A percentile compares a stretch with the other conserved stretches of the same genome.
phyloP scores from a whole-genome alignment of 2,888 invertebrate species.

The Eudemis profundana region DNA sequence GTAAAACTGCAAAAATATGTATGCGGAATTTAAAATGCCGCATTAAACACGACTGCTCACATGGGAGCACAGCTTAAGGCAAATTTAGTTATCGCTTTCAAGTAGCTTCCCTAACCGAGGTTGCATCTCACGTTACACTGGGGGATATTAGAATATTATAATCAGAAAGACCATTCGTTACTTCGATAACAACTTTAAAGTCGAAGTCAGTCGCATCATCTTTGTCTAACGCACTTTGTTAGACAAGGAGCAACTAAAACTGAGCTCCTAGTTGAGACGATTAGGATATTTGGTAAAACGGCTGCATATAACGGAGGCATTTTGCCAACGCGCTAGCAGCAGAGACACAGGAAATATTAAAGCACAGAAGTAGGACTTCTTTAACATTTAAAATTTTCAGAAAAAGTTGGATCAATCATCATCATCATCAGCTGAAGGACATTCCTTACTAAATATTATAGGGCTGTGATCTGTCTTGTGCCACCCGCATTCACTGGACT shows the following conservation, averaged over 20 bases:
- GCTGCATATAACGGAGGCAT: constrained; percentile 27
- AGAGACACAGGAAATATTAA: constrained; percentile 10
- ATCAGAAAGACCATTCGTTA: constrained; percentile 3
- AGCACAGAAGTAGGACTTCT: not conserved
- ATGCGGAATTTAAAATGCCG: no score
- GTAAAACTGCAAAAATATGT: no score
- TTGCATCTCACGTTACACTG: constrained; percentile 9
- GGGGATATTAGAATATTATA: constrained; percentile 30
- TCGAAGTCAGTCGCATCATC: not conserved
- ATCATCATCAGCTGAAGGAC: no score
- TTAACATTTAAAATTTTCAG: not conserved
- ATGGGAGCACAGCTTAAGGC: not conserved
- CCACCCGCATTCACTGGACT: no score
- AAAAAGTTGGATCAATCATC: no score
- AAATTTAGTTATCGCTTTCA: constrained; percentile 17
- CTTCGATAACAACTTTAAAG: not conserved
- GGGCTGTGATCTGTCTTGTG: no score
- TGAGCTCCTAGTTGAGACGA: not conserved
- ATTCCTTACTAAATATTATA: no score
- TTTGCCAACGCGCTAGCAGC: constrained; percentile 36
- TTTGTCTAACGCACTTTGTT: constrained; percentile 9
- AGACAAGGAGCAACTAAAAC: constrained; percentile 9
- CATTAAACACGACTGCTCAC: no score
- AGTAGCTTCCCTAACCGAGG: not conserved
- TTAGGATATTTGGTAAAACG: constrained; percentile 14